Conservation (phyloP, 2,888 invertebrate genomes). For the Pseudococcus longispinus region DNA sequence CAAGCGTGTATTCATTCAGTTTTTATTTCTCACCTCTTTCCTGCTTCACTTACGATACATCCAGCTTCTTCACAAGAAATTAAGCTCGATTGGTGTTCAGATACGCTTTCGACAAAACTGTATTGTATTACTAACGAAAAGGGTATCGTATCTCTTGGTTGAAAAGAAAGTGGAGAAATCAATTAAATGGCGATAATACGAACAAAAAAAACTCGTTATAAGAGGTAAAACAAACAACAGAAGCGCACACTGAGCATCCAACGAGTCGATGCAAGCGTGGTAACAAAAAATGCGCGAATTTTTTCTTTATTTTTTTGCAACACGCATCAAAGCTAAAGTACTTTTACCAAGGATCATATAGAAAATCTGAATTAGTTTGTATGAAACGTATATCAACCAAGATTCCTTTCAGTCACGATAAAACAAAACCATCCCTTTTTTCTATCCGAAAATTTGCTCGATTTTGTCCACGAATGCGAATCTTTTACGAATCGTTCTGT, state of each 20-base stretch:
- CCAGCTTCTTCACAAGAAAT: constrained; percentile 1
- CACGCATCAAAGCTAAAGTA: too few relatives aligned
- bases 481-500: neutral
- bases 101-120: neutral
- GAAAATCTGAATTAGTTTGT: too few relatives aligned
- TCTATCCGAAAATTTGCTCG: neutral
- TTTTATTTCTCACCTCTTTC: neutral
- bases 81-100: constrained; percentile 12
- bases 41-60: neutral
- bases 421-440: neutral
- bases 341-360: too few relatives aligned
- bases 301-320: neutral
- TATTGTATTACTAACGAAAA: constrained; percentile 23
- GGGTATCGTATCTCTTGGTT: constrained; percentile 7
- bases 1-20: neutral
- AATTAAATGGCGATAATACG: constrained; percentile 45
- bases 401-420: too few relatives aligned
- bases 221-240: constrained; percentile 27
- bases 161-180: constrained; percentile 47
- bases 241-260: neutral
- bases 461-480: neutral
- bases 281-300: neutral
- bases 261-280: neutral
- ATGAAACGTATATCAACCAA: too few relatives aligned
- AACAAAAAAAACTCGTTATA: constrained; percentile 27